Evolutionary conservation across 35 echinoderm and acorn worm species (phyloP).

Genomic region (Ophioderma brevispina): DNA sequence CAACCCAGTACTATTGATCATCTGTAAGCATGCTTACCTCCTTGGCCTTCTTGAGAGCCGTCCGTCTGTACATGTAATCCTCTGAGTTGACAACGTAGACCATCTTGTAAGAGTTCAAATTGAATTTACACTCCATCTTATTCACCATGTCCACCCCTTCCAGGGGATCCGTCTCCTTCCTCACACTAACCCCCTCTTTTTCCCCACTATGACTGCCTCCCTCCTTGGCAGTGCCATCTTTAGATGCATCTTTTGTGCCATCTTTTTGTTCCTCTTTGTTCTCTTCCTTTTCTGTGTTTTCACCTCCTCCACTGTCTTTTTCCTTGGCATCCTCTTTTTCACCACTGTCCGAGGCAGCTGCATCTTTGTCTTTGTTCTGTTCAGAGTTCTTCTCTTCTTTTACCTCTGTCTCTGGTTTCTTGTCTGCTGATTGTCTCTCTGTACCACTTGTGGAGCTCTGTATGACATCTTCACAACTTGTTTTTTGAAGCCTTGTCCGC

Average conservation of each 20-base stretch:
- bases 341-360: neutral
- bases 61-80: constrained; percentile 99
- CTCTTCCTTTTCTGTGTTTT: neutral
- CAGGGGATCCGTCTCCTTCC: constrained; percentile 65
- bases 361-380: constrained; percentile 5
- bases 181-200: constrained; percentile 9
- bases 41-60: constrained; percentile 90
- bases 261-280: constrained; percentile 9
- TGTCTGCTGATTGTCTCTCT: neutral
- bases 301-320: neutral
- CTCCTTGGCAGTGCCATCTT: neutral
- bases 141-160: constrained; percentile 93
- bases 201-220: constrained; percentile 19
- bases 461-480: constrained; percentile 20
- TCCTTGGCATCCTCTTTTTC: constrained; percentile 18
- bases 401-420: neutral
- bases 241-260: neutral
- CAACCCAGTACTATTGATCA: neutral
- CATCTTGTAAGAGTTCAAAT: constrained; percentile 99
- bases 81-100: constrained; percentile 98
- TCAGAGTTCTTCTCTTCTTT: constrained; percentile 26
- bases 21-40: constrained; percentile 60
- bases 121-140: constrained; percentile 99
- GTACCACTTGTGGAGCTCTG: neutral
- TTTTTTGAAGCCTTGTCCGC: constrained; percentile 70